A percentile compares a stretch with the other conserved stretches of the same genome.
These are phyloP conservation scores for Pararge aegeria DNA, from an alignment of 1,140 invertebrate species.

Conservation along the genomic window DNA sequence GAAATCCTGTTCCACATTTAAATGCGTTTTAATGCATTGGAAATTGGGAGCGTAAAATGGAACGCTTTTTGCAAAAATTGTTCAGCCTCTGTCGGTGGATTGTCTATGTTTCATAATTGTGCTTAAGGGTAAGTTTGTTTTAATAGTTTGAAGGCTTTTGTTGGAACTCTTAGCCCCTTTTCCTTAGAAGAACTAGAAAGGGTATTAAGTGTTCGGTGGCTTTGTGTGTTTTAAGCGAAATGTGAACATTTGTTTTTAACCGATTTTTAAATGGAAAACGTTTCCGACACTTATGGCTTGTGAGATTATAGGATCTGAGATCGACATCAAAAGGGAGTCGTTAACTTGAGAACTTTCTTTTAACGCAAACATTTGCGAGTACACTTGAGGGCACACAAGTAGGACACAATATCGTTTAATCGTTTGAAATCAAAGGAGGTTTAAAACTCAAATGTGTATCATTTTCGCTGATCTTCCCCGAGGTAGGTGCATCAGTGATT, in stretches of 20 bases:
- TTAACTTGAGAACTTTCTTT: slow-evolving; percentile 4
- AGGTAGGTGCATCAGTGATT: not conserved
- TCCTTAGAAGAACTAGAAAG: slow-evolving; percentile 25
- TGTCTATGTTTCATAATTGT: slow-evolving; percentile 36
- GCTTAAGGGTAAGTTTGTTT: slow-evolving; percentile 36
- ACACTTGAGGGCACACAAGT: not conserved
- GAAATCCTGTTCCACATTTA: slow-evolving; percentile 55
- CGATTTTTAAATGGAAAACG: slow-evolving; percentile 27
- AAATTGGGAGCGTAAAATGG: slow-evolving; percentile 36
- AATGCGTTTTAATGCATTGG: slow-evolving; percentile 47
- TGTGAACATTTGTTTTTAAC: slow-evolving; percentile 32
- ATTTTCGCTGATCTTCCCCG: not conserved
- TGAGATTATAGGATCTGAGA: slow-evolving; percentile 10
- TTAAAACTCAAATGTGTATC: slow-evolving; percentile 3
- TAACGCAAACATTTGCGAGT: slow-evolving; percentile 1
- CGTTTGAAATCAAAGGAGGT: not conserved
- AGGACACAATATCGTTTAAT: slow-evolving; percentile 1
- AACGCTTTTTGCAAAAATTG: slow-evolving; percentile 34
- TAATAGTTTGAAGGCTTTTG: slow-evolving; percentile 37
- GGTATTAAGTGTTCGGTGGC: slow-evolving; percentile 27
- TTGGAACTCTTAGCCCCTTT: slow-evolving; percentile 32
- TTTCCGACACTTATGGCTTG: slow-evolving; percentile 20
- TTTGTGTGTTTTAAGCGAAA: slow-evolving; percentile 28
- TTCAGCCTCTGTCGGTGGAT: slow-evolving; percentile 26
- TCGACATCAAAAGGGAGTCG: slow-evolving; percentile 6